Evolutionary conservation across 2,113 vertebrate genomes (phyloP), one percentile per base, ranked within the genome.

Genomic region (Rhinogobius similis): DNA sequence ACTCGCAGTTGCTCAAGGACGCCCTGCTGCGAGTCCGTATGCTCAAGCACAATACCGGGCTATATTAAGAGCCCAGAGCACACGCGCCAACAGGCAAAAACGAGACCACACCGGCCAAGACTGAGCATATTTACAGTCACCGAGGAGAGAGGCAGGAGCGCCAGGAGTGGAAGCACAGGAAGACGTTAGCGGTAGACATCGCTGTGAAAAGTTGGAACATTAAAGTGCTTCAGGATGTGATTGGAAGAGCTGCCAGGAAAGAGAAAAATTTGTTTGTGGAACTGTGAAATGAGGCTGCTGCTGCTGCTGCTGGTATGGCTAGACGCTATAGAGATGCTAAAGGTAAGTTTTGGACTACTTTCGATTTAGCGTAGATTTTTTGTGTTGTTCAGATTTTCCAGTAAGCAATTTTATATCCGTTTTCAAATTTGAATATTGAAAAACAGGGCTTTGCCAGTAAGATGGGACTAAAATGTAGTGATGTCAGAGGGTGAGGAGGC

Each of bases 21-120:
- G 50, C 70, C 23, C 14, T 46, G 36, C 38, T 67, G 27, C 67
- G 53, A 69, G 67, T 1, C 63, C 77, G 21, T 39, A 58, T 68
- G 68, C 62, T 73, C 12, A 63, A 77, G 29, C 43, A 82, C 80
- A 72, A 68, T 65, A 62, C 65, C 69, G 21, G 61, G 75, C 75
- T 86, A 85, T 79, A 85, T 78, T 78, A 78, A 84, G 85, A 89
- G 75, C 85, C 62, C 73, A 73, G 76, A 79, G 71, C 79, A 79
- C 63, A 64, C 78, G 67, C 56, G 62, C 56, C 53, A 73, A 64
- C 76, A 68, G 68, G 73, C 73, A 82, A 36, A 70, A 70, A 43
- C 32, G 75, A 78, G 75, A 69, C 13, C 70, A 72, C 46, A 36
- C 8, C 8, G 1, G 55, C 55, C 55, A 58, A 58, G 55, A 18